These are phyloP conservation scores for Siphamia tubifer DNA, from an alignment of 2,113 vertebrate genomes.

Conservation along the genomic window DNA sequence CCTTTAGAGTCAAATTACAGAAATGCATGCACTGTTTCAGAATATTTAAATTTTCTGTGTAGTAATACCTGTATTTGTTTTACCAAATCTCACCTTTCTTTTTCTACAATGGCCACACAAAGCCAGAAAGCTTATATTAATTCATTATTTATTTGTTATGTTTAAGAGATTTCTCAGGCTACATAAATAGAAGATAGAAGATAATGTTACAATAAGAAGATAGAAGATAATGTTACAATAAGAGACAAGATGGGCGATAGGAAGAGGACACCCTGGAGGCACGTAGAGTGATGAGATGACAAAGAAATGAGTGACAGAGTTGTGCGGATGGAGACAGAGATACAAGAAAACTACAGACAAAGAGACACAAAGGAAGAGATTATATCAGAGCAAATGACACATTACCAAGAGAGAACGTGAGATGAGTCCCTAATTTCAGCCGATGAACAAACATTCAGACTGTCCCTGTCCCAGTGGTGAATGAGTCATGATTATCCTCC, in stretches of 20 bases:
- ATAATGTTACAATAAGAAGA: slow-evolving; percentile 12
- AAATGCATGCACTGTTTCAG: no score
- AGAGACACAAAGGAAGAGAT: slow-evolving; percentile 33
- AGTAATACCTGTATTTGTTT: no score
- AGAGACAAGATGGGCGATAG: slow-evolving; percentile 4
- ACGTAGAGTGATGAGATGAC: slow-evolving; percentile 9
- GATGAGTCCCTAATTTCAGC: slow-evolving; percentile 36
- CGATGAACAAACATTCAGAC: slow-evolving; percentile 17
- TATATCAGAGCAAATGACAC: slow-evolving; percentile 42
- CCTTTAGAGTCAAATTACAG: no score
- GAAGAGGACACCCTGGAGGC: background rate
- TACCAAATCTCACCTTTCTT: background rate
- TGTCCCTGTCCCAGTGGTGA: slow-evolving; percentile 5
- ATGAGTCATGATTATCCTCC: slow-evolving; percentile 32
- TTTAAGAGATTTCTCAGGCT: slow-evolving; percentile 8
- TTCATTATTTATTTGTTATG: slow-evolving; percentile 29
- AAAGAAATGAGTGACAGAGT: background rate
- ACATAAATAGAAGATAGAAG: slow-evolving; percentile 15
- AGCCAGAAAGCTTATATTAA: background rate
- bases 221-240: slow-evolving; percentile 16
- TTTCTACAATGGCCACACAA: background rate
- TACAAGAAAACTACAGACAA: background rate
- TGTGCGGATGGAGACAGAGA: slow-evolving; percentile 7
- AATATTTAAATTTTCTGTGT: no score
- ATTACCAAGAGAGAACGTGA: slow-evolving; percentile 31